Base-by-base conservation (phyloP, 2,888 invertebrate genomes). In the Stenurella melanura region DNA sequence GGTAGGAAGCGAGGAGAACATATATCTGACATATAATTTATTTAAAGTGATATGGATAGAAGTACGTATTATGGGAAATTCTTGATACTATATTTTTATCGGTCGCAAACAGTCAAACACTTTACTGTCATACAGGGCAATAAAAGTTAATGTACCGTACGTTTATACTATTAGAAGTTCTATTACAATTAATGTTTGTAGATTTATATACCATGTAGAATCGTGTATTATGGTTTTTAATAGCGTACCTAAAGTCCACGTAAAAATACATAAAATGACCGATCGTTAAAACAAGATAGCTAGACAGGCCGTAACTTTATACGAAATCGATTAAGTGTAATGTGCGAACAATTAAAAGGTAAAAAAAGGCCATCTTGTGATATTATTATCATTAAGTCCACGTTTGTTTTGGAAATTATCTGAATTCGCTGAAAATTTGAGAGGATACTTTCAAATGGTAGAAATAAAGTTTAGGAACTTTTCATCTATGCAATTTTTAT, bases 151-250 rank as follows among this genome's bases (percentile, higher is more conserved):
- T 56, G 54, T n/a, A 67, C 67, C 67, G n/a, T 67, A 34, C 19
- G 54, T 67, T 67, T 54, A 21, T 67, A 67, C 54, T 38, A 67
- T 56, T 67, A 67, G 54, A 50, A 54, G 9, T 50, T 50, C 50
- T 50, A 50, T 56, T 67, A 54, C 30, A 64, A 64, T 38, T 64
- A 64, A 64, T 64, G 64, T 42, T 19, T 18, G 26, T 18, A 26
- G 57, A 34, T 69, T 38, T 57, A 69, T 58, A 34, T 19, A 69
- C 69, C 69, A 69, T 69, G 38, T 57, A 69, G 58, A 69, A 69
- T 69, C 30, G 69, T 57, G 38, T 34, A 58, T 57, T 69, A 69
- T 34, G 34, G 50, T 30, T 26, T 30, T 67, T 56, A 67, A 67
- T 56, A 12, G 56, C 54, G 26, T 21, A n/a, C 19, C 56, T 54